Base-by-base conservation (phyloP, 2,797 vertebrate genomes). In the Phrynocephalus forsythii region DNA sequence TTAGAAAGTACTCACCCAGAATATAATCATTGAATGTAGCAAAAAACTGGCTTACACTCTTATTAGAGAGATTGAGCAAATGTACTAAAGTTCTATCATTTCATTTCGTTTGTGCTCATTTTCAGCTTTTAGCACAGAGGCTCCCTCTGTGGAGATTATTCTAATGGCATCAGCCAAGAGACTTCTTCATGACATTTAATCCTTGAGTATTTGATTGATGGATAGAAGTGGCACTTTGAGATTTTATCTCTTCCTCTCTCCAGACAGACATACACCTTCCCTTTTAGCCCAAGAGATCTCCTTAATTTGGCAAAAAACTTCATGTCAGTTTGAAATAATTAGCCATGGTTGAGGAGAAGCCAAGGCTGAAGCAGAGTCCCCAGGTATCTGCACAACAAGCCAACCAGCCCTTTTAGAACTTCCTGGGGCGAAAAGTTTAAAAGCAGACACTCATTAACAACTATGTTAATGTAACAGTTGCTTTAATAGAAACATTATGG, bases 301-400 rank as follows among this genome's bases (percentile, higher is more conserved):
- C n/a, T 77, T 83, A 83, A 66, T 30, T 67, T 78, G 78, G 52
- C 18, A 38, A 22, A 13, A 80, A 18, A 33, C 22, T 73, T 24
- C 18, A 22, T 80, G 78, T 86, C 67, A 80, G n/a, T 81, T 80
- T 24, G 22, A 66, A 81, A 63, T 44, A 81, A 38, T 44, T n/a
- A 73, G 33, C 68, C 75, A 85, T 73, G 68, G 69, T 15, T 30
- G 16, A 85, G 38, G 30, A 48, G 56, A n/a, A 30, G 60, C 30
- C 48, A 86, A 63, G 6, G 18, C 26, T 22, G 10, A 2, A 68
- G 20, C 30, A 44, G 38, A 79, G 22, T 72, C 50, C 33, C 28
- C 24, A 44, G 7, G 8, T n/a, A 60, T 18, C 60, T 24, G 5
- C 56, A 44, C 2, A 13, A 20, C 9, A 60, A 3, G 50, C 73